Base-by-base conservation (phyloP, 2,113 vertebrate genomes). In the Toxotes jaculatrix region DNA sequence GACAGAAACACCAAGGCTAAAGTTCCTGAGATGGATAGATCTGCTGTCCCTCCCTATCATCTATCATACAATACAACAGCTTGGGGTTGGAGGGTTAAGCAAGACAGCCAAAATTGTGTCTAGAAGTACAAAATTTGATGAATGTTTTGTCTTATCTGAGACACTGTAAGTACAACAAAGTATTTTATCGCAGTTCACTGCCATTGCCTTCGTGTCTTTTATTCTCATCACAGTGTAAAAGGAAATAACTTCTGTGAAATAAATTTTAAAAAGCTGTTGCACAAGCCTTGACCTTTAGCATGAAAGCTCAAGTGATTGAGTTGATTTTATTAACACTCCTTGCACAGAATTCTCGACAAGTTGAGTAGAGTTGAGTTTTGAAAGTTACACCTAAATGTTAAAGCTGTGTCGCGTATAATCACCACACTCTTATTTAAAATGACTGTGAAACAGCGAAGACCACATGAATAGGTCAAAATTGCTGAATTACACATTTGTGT, bases 11-110 rank as follows among this genome's bases (percentile, higher is more conserved):
- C 84, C 74, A 67, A 91, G 87, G 90, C 84, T 80, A 89, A 79
- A 87, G 71, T 89, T 87, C 40, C 57, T 78, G 74, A 89, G 87
- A 91, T 87, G 88, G 88, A 91, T 88, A 74, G 79, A 91, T 89
- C 77, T 74, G 34, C 65, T 85, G 76, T 87, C 74, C 80, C 82
- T 80, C 82, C 65, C 65, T 72, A 59, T 83, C 77, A 93, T 93
- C 80, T 64, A 90, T 91, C 91, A 91, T 86, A 34, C 78, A 80
- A 40, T 71, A 71, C 59, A 65, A 75, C 40, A 62, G 53, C 55
- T 72, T 45, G 77, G 65, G 21, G 45, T 43, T 51, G 72, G 62
- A 59, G 69, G 47, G 43, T 61, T n/a, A 65, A 68, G 21, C 34
- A 40, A 61, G 59, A n/a, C 40, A 63, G 51, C 42, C 40, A 40